Conservation (phyloP, 2,888 invertebrate genomes). For the Ormyrus pomaceus region DNA sequence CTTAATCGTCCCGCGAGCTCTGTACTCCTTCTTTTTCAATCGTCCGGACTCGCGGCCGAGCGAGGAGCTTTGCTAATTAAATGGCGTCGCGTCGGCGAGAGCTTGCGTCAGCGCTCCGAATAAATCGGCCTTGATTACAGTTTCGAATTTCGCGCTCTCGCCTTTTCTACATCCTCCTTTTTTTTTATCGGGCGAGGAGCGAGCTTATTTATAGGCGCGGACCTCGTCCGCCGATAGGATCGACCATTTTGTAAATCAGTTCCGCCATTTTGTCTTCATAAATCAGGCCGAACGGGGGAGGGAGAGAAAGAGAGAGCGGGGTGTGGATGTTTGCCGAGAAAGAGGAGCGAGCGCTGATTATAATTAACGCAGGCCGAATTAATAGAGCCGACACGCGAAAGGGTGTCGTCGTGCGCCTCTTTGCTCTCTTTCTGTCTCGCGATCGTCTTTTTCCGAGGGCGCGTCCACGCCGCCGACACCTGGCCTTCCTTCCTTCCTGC, state of each 20-base stretch:
- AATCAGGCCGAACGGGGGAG: conserved; percentile 61
- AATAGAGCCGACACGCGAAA: conserved; percentile 68
- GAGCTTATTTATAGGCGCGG: conserved; percentile 65
- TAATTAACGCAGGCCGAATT: conserved; percentile 71
- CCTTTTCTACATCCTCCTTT: conserved; percentile 53
- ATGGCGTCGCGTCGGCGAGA: conserved; percentile 51
- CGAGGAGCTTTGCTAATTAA: conserved; percentile 54
- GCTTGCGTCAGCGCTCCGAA: conserved; percentile 50
- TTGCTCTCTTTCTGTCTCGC: conserved; percentile 34
- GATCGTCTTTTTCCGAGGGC: conserved; percentile 43
- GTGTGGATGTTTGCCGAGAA: background rate
- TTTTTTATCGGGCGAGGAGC: conserved; percentile 46
- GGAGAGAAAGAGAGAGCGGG: conserved; percentile 18
- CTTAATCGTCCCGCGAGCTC: conserved; percentile 51
- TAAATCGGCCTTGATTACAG: conserved; percentile 54
- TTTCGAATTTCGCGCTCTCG: conserved; percentile 55
- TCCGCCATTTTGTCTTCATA: conserved; percentile 70
- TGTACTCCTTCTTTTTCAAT: conserved; percentile 17
- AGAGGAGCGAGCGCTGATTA: conserved; percentile 65
- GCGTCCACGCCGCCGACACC: conserved; percentile 41
- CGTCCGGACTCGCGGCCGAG: conserved; percentile 21
- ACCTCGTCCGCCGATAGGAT: conserved; percentile 57
- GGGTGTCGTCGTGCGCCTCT: conserved; percentile 59
- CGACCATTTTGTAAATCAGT: conserved; percentile 73
- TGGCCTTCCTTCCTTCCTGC: conserved; percentile 57